Evolutionary conservation across 2,113 vertebrate genomes (phyloP).

Genomic region (Turnix velox): DNA sequence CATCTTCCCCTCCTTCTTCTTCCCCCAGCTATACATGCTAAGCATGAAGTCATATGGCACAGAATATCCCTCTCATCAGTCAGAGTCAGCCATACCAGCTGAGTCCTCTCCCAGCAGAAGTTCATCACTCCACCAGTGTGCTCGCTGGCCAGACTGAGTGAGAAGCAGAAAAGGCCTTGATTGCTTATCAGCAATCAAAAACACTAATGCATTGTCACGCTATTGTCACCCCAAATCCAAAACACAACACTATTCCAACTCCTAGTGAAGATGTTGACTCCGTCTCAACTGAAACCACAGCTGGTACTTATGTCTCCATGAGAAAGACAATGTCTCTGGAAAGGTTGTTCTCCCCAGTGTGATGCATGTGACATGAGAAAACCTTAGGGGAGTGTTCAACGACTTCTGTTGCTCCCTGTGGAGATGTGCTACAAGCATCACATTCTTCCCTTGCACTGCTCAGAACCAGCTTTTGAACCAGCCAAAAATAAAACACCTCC

Average conservation of each 20-base stretch:
- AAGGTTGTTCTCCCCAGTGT: background rate
- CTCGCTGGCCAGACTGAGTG: background rate
- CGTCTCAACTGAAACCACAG: background rate
- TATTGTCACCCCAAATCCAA: background rate
- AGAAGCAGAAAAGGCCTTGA: background rate
- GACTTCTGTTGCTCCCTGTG: background rate
- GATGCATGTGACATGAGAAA: background rate
- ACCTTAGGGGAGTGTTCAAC: background rate
- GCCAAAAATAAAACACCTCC: background rate
- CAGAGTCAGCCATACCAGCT: background rate
- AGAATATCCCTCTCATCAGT: background rate
- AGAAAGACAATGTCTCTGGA: background rate
- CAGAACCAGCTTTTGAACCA: background rate
- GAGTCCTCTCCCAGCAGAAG: background rate
- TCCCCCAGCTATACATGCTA: background rate
- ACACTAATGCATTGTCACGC: background rate
- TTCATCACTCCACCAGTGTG: background rate
- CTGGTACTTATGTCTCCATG: accelerated
- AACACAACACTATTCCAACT: background rate
- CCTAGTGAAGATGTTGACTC: background rate
- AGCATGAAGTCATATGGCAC: background rate
- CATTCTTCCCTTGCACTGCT: background rate
- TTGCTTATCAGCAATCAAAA: background rate
- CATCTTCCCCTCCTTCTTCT: background rate
- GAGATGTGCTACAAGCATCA: background rate